These are phyloP conservation scores for Thunnus thynnus DNA, from an alignment of 2,113 vertebrate genomes.

Conservation along the genomic window DNA sequence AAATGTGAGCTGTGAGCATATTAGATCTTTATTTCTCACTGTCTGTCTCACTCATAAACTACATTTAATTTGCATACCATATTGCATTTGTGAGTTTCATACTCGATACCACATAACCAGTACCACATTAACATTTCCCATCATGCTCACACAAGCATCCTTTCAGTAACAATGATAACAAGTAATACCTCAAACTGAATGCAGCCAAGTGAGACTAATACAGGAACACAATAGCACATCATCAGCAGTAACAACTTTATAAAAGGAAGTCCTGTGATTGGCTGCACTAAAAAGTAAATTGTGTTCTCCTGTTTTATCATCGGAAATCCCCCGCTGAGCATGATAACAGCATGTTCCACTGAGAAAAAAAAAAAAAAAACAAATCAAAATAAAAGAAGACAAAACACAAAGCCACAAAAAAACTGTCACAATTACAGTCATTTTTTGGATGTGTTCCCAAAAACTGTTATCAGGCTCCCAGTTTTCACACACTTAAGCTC, in stretches of 20 bases:
- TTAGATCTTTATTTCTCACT: background rate
- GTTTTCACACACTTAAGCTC: constrained; percentile 86
- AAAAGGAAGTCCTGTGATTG: constrained; percentile 45
- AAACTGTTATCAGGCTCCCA: constrained; percentile 81
- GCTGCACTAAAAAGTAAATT: constrained; percentile 27
- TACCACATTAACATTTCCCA: constrained; percentile 53
- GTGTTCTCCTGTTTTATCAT: constrained; percentile 33
- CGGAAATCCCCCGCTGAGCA: constrained; percentile 44
- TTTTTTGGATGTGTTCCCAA: constrained; percentile 80
- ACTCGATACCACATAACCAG: too few species aligned
- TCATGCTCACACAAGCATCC: constrained; percentile 34
- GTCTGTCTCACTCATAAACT: background rate
- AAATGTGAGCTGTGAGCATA: background rate
- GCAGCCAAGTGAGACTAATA: constrained; percentile 58
- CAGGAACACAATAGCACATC: constrained; percentile 46
- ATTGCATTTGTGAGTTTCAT: constrained; percentile 17
- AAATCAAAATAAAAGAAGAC: constrained; percentile 34
- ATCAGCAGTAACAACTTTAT: constrained; percentile 52
- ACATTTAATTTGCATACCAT: constrained; percentile 31
- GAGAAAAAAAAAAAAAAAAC: constrained; percentile 30
- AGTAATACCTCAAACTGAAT: constrained; percentile 51
- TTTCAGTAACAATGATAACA: constrained; percentile 46
- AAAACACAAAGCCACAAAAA: constrained; percentile 49
- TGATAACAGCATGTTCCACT: constrained; percentile 28
- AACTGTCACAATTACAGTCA: constrained; percentile 48